Evolutionary conservation across 2,888 invertebrate species (phyloP), one percentile per base, ranked within the genome.

Genomic region (Adineta ricciae): DNA sequence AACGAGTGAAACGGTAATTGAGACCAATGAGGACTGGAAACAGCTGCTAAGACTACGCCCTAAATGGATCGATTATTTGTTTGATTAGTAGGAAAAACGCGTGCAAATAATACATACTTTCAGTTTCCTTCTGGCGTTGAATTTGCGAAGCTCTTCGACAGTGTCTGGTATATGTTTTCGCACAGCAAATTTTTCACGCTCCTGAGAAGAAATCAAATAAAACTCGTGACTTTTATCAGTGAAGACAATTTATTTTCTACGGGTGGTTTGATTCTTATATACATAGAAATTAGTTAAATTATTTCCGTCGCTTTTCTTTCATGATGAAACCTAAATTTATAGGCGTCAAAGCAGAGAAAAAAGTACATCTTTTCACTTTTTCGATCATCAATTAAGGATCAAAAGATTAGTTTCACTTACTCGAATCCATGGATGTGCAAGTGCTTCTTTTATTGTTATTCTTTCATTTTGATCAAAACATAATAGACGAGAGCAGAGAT

Each of bases 101-200:
- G n/a, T n/a, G n/a, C n/a, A n/a, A n/a, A 50, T 7, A 46, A 46
- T 8, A n/a, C 36, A 11, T 78, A 78, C 78, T 89, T 92, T 92
- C 83, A 92, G 88, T 91, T 97, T 96, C 89, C 98, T 93, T 85
- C 97, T 93, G 86, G 96, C 94, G 92, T 99, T 99, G 92, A 96
- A 98, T 92, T 96, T 96, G 91, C 96, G 95, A 91, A 99, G 92
- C 92, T 97, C 97, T 88, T 99, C 97, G 85, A 99, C 96, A 0
- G 97, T 96, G 86, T 95, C 95, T 82, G 93, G 93, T 84, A 99
- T 92, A 92, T 99, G 98, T 87, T 94, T 93, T 89, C 96, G 94
- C 88, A 94, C 94, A 87, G 95, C 94, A 87, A 95, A 84, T 54
- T 84, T 95, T 89, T 97, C 97, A 88, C 96, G 93, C 90, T 96